Percentiles rank a stretch among this genome's conserved stretches.
Conservation (phyloP, 2,113 vertebrate species). For the Setophaga kirtlandii region DNA sequence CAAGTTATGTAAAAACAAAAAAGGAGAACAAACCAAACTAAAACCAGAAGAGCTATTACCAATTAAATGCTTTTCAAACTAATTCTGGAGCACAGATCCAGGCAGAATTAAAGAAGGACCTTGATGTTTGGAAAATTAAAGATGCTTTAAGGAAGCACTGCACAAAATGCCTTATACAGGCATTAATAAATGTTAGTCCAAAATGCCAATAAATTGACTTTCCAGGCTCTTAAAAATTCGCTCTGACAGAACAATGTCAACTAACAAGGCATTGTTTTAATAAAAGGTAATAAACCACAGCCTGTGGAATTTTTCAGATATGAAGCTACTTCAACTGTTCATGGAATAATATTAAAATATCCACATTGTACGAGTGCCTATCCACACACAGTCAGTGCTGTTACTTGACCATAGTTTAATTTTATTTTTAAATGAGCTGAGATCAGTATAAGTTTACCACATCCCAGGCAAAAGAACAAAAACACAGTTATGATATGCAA, state of each 20-base stretch:
- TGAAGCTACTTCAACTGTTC: neutral
- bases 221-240: neutral
- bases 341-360: neutral
- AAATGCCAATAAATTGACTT: neutral
- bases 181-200: neutral
- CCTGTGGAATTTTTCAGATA: neutral
- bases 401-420: neutral
- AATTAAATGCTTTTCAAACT: neutral
- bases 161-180: neutral
- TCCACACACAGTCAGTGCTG: neutral
- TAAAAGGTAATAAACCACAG: neutral
- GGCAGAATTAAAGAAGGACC: neutral
- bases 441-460: neutral
- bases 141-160: neutral
- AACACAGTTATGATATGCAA: neutral
- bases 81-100: neutral
- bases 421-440: neutral
- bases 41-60: neutral
- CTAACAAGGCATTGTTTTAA: neutral
- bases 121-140: neutral
- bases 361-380: fast-evolving
- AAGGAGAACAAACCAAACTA: neutral
- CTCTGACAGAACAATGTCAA: neutral
- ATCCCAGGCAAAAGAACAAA: neutral
- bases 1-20: neutral